These are phyloP conservation scores for Gymnosoma rotundatum DNA, from an alignment of 2,888 invertebrate species.

Conservation along the genomic window DNA sequence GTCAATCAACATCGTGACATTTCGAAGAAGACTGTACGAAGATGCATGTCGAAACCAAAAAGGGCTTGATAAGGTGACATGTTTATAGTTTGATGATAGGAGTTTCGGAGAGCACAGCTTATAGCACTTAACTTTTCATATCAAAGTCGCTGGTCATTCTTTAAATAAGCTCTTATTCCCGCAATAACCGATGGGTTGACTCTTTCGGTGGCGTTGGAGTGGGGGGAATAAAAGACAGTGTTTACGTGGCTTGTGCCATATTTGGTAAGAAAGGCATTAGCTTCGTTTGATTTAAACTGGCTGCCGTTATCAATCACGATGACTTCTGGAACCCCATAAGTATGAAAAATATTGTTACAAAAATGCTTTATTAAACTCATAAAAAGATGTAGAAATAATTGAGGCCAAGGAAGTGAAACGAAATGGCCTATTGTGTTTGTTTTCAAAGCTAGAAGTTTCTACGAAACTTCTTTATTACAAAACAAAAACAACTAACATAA, in stretches of 20 bases:
- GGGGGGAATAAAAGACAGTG: too few relatives aligned
- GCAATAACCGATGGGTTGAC: neutral
- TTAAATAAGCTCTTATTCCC: conserved; percentile 49
- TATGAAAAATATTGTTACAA: neutral
- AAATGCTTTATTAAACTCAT: too few relatives aligned
- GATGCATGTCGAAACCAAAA: conserved; percentile 19
- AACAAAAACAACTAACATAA: too few relatives aligned
- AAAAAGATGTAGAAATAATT: too few relatives aligned
- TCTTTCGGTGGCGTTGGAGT: too few relatives aligned
- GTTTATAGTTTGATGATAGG: conserved; percentile 17
- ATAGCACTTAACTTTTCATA: conserved; percentile 40
- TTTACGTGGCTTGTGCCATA: neutral
- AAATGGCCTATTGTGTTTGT: too few relatives aligned
- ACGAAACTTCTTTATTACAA: too few relatives aligned
- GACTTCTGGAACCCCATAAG: neutral
- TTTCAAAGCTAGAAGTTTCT: too few relatives aligned
- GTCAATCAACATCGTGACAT: too few relatives aligned
- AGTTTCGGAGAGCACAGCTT: conserved; percentile 46
- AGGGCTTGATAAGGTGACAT: conserved; percentile 36
- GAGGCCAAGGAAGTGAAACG: too few relatives aligned
- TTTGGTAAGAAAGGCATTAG: neutral
- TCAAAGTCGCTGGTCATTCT: conserved; percentile 51
- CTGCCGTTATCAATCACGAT: neutral
- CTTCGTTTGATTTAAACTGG: neutral
- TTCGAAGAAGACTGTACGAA: too few relatives aligned